These are phyloP conservation scores for Sebastes trivittatus DNA, from an alignment of 2,797 vertebrate genomes.

Conservation along the genomic window DNA sequence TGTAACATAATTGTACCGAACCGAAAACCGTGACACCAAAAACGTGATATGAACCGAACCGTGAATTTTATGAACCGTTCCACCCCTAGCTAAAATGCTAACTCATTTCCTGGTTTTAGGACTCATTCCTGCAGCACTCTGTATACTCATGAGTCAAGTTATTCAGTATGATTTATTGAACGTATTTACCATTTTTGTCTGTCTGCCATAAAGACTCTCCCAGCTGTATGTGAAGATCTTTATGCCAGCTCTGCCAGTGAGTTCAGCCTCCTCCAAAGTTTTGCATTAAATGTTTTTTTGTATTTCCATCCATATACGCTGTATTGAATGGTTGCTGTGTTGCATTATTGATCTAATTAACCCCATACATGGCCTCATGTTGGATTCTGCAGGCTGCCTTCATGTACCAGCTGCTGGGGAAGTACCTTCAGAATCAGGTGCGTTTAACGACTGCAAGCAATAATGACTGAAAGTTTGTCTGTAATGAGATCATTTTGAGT, in stretches of 20 bases:
- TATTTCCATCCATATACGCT: neutral
- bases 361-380: constrained; percentile 29
- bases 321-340: constrained; percentile 24
- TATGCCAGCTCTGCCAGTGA: constrained; percentile 91
- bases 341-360: constrained; percentile 56
- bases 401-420: constrained; percentile 79
- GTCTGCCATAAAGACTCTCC: constrained; percentile 80
- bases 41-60: too few relatives aligned
- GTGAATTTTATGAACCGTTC: too few relatives aligned
- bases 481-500: constrained; percentile 1
- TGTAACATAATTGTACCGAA: too few relatives aligned
- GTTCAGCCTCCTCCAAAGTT: constrained; percentile 61
- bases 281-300: constrained; percentile 11
- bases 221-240: constrained; percentile 92
- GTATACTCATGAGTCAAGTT: neutral
- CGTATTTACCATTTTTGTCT: constrained; percentile 13
- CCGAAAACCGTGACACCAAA: too few relatives aligned
- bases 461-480: neutral
- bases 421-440: constrained; percentile 84
- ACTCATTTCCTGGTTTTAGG: too few relatives aligned
- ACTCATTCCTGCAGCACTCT: too few relatives aligned
- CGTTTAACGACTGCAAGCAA: constrained; percentile 24
- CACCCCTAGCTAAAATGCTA: too few relatives aligned
- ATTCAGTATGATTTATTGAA: constrained; percentile 4
- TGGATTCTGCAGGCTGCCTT: constrained; percentile 75